Conservation (phyloP, 2,113 vertebrate genomes). For the Athene noctua region DNA sequence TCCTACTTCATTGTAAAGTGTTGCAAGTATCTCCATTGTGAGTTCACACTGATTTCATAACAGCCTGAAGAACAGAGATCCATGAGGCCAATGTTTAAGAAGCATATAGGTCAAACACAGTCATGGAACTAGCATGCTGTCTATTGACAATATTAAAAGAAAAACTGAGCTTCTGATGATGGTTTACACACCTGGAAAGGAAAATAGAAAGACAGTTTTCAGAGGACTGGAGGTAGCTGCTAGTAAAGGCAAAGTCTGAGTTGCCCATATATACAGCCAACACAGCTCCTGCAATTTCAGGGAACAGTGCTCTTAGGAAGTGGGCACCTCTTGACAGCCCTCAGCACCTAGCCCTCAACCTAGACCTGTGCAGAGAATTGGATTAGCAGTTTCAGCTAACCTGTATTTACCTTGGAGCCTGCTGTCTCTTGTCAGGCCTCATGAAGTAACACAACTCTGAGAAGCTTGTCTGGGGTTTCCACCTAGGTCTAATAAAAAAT, state of each 20-base stretch:
- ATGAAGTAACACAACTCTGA: background rate
- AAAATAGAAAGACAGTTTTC: background rate
- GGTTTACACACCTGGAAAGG: background rate
- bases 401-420: background rate
- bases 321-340: background rate
- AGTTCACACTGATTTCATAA: background rate
- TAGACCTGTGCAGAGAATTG: background rate
- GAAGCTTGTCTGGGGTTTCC: background rate
- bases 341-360: background rate
- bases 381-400: background rate
- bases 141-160: background rate
- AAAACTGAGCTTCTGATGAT: background rate
- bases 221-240: background rate
- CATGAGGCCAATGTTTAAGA: background rate
- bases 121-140: background rate
- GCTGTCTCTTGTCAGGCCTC: background rate
- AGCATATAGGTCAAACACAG: background rate
- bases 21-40: fast-evolving
- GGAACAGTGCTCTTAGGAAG: background rate
- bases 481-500: background rate
- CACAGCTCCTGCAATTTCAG: background rate
- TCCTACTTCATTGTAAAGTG: background rate
- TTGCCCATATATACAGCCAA: background rate
- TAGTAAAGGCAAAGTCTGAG: background rate
- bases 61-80: background rate